A percentile compares a stretch with the other conserved stretches of the same genome.
Conservation (phyloP, 2,797 vertebrate genomes). For the Sebastes iracundus region DNA sequence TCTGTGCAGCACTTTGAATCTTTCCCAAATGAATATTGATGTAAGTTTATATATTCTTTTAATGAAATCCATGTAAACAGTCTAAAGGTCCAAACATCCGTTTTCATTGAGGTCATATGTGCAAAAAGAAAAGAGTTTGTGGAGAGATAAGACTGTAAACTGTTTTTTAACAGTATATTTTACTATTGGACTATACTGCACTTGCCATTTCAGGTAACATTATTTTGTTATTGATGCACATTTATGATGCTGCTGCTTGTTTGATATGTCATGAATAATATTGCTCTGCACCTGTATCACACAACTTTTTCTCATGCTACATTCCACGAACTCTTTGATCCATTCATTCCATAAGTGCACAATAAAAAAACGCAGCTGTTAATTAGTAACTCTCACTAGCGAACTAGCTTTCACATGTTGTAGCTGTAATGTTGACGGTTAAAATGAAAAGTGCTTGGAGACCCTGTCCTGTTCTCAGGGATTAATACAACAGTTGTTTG, state of each 20-base stretch:
- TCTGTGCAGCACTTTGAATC: conserved; percentile 32
- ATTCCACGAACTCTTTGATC: neutral
- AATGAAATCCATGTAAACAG: neutral
- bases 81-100: neutral
- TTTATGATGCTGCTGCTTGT: conserved; percentile 30
- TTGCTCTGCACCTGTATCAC: neutral
- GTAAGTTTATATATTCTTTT: conserved; percentile 12
- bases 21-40: conserved; percentile 3
- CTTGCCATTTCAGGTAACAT: neutral
- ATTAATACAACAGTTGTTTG: neutral
- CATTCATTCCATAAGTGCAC: neutral
- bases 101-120: neutral
- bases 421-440: neutral
- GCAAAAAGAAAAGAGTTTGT: neutral
- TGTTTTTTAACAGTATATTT: neutral
- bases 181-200: neutral
- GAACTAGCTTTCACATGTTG: neutral
- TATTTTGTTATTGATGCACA: conserved; percentile 17
- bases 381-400: neutral
- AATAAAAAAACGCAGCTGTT: neutral
- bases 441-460: neutral
- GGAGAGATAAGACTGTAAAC: neutral
- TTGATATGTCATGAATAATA: neutral
- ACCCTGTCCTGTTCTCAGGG: neutral
- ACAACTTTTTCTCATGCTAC: neutral